Evolutionary conservation across 2,888 invertebrate genomes (phyloP).

Genomic region (Neria commutata): DNA sequence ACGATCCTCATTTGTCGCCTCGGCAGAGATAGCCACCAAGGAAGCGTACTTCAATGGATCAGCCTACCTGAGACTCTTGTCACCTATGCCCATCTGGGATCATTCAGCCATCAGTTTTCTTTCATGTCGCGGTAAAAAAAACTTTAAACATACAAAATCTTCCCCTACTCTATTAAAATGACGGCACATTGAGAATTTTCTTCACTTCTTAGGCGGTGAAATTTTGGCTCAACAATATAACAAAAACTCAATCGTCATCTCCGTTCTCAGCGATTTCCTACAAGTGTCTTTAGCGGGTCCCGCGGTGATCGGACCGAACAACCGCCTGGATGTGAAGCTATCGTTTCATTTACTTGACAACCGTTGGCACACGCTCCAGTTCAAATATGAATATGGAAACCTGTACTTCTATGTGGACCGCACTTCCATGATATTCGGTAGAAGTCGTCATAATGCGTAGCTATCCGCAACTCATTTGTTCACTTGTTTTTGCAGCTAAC

Average conservation of each 20-base stretch:
- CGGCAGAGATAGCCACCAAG: slow-evolving; percentile 61
- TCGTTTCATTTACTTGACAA: slow-evolving; percentile 77
- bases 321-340: slow-evolving; percentile 69
- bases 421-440: slow-evolving; percentile 59
- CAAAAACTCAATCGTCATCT: slow-evolving; percentile 68
- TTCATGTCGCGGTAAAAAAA: slow-evolving; percentile 73
- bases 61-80: slow-evolving; percentile 74
- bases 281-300: slow-evolving; percentile 65
- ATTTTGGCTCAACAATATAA: slow-evolving; percentile 74
- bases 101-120: slow-evolving; percentile 83
- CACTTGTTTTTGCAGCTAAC: slow-evolving; percentile 66
- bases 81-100: slow-evolving; percentile 77
- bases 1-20: slow-evolving; percentile 46
- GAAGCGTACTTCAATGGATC: slow-evolving; percentile 87
- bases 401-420: slow-evolving; percentile 60
- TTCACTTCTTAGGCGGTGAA: slow-evolving; percentile 68
- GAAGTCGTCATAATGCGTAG: background rate
- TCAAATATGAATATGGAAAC: slow-evolving; percentile 61
- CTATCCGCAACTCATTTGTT: background rate
- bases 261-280: slow-evolving; percentile 67
- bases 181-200: background rate
- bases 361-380: slow-evolving; percentile 72
- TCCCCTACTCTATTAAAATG: background rate
- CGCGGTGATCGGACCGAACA: slow-evolving; percentile 64
- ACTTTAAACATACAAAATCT: background rate